phyloP scores from a whole-genome alignment of 2,888 invertebrate genomes.

The Spilosoma lubricipeda region DNA sequence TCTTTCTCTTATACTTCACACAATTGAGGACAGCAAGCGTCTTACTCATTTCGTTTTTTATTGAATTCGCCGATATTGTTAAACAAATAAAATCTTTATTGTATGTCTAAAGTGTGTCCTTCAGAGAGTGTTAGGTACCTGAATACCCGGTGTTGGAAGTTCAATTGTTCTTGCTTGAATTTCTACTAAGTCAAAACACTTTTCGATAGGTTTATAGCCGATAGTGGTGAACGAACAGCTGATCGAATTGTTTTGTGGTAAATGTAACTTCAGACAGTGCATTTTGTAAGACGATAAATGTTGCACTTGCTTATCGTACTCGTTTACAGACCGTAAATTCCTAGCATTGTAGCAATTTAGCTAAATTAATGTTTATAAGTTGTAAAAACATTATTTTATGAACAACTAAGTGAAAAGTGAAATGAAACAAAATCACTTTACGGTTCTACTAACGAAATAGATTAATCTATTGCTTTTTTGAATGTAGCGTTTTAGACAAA shows the following conservation, averaged over 20 bases:
- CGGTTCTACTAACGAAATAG: too few relatives aligned
- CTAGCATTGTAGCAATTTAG: too few relatives aligned
- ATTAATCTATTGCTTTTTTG: too few relatives aligned
- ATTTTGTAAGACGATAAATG: not conserved
- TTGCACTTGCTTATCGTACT: not conserved
- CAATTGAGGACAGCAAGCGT: not conserved
- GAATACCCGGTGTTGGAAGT: conserved; percentile 58
- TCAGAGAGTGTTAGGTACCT: conserved; percentile 17
- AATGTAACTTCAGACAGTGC: not conserved
- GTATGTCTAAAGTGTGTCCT: not conserved
- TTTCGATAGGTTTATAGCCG: conserved; percentile 56
- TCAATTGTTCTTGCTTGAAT: conserved; percentile 79
- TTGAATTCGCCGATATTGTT: not conserved
- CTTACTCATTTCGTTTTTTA: not conserved
- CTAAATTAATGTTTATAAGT: too few relatives aligned
- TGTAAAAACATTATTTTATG: too few relatives aligned
- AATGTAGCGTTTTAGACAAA: too few relatives aligned
- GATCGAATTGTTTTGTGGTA: conserved; percentile 15
- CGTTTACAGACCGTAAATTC: not conserved
- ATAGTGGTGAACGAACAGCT: conserved; percentile 50
- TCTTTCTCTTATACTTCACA: not conserved
- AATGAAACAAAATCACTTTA: too few relatives aligned
- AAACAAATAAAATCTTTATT: not conserved
- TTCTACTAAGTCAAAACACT: conserved; percentile 65
- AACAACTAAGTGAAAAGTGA: too few relatives aligned